Evolutionary conservation across 92 coral and sea anemone genomes (phyloP).

Genomic region (Paramuricea clavata): DNA sequence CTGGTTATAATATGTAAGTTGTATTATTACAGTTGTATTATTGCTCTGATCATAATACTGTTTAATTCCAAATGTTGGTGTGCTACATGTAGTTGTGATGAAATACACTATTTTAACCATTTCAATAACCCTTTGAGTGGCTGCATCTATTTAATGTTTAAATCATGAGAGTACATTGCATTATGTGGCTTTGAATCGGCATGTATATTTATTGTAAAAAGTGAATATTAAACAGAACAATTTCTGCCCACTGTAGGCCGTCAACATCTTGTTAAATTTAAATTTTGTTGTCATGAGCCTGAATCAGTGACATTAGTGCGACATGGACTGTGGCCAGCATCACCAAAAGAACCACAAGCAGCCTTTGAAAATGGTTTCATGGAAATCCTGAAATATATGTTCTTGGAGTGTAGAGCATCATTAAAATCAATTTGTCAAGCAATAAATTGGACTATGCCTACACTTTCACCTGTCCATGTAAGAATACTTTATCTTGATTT

Average conservation of each 20-base stretch:
- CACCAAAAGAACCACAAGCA: constrained; percentile 70
- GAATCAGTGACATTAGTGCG: constrained; percentile 53
- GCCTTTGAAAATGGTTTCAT: constrained; percentile 66
- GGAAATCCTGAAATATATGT: constrained; percentile 41
- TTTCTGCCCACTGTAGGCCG: constrained; percentile 26
- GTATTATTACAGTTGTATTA: too few relatives aligned
- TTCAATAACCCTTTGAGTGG: too few relatives aligned
- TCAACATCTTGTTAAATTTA: constrained; percentile 54
- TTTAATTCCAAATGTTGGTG: too few relatives aligned
- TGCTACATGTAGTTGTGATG: too few relatives aligned
- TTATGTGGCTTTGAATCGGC: constrained; percentile 48
- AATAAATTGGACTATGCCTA: constrained; percentile 58
- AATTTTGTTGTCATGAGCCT: constrained; percentile 64
- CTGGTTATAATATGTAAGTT: too few relatives aligned
- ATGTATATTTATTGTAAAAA: too few relatives aligned
- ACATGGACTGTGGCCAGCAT: constrained; percentile 70
- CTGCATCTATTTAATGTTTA: too few relatives aligned
- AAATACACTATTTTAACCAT: too few relatives aligned
- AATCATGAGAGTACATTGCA: constrained; percentile 57
- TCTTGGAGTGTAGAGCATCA: constrained; percentile 63
- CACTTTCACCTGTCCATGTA: constrained; percentile 57
- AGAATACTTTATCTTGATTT: not conserved
- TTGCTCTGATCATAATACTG: too few relatives aligned
- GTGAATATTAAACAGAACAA: too few relatives aligned
- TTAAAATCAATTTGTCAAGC: constrained; percentile 54